Conservation (phyloP, 2,888 invertebrate species). For the Hydropsyche betteni region DNA sequence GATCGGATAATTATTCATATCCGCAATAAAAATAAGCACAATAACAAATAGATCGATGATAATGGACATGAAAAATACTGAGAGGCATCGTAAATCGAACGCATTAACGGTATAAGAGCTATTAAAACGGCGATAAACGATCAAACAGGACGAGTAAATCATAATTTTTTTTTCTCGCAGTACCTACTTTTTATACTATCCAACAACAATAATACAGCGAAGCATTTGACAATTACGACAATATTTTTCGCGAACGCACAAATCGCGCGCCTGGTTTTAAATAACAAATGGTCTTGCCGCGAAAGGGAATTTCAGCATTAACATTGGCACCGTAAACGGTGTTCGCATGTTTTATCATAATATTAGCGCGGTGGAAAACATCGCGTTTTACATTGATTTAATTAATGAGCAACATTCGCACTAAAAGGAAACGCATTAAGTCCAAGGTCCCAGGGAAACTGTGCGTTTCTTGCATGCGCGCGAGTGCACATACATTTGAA, state of each 20-base stretch:
- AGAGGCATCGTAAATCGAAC: constrained; percentile 2
- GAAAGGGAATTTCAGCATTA: constrained; percentile 23
- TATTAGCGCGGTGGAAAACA: constrained; percentile 13
- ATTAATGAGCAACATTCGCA: constrained; percentile 37
- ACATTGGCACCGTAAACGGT: constrained; percentile 14
- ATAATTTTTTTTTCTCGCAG: neutral
- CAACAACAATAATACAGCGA: too few species aligned
- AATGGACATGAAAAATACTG: neutral
- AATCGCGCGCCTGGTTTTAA: neutral
- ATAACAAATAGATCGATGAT: constrained; percentile 2
- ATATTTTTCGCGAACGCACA: too few species aligned
- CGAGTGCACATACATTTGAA: constrained; percentile 21
- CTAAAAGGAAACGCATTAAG: constrained; percentile 45
- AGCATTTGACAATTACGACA: too few species aligned
- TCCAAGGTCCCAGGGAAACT: constrained; percentile 37
- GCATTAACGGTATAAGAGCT: constrained; percentile 16
- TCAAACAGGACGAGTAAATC: constrained; percentile 7
- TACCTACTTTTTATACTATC: too few species aligned
- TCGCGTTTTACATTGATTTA: constrained; percentile 31
- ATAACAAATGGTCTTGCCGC: constrained; percentile 11
- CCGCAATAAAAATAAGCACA: constrained; percentile 3
- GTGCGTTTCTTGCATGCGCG: constrained; percentile 31
- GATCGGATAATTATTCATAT: neutral
- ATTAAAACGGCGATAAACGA: constrained; percentile 11
- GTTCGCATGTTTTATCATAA: constrained; percentile 25